Evolutionary conservation across 1,140 invertebrate genomes (phyloP), one percentile per base, ranked within the genome.

Genomic region (Hyphantria cunea): DNA sequence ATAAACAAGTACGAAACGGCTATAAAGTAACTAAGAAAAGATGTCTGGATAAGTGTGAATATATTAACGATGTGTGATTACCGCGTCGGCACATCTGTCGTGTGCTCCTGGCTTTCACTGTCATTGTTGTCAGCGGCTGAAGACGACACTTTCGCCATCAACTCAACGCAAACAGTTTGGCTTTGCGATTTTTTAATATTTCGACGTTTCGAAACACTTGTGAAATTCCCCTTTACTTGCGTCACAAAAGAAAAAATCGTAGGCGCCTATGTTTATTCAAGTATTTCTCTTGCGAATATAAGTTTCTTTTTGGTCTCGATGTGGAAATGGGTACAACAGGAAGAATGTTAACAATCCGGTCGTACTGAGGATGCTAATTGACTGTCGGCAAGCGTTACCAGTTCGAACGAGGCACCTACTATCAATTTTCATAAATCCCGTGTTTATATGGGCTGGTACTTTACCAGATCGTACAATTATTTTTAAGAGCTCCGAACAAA

Each of bases 281-380:
- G 61, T 64, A 65, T 64, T 66, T 75, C 70, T 72, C 69, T 73
- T 45, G 60, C 44, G 48, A 63, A 66, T 68, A 54, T 64, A 54
- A 68, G 55, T 74, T 71, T 73, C 61, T 56, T 78, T 81, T 76
- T 70, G 56, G 42, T 55, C 17, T 66, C 60, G 62, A 72, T 77
- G 68, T 76, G 64, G 54, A 67, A 80, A 72, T 71, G 78, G 72
- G 80, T 76, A 73, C 65, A 67, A 58, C 47, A 64, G 72, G 74
- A 74, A 80, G 74, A 84, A 86, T 84, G 80, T 63, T 59, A 64
- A 74, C 67, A 78, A 75, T 80, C 82, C 74, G 71, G 82, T 83
- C 76, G 70, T 65, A 70, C 60, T 66, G 68, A 76, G 68, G 75
- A 82, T 82, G 77, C 77, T 85, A 83, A 85, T 80, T 83, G 80